These are phyloP conservation scores for Apodemia mormo DNA, from an alignment of 2,888 invertebrate species.

Conservation along the genomic window DNA sequence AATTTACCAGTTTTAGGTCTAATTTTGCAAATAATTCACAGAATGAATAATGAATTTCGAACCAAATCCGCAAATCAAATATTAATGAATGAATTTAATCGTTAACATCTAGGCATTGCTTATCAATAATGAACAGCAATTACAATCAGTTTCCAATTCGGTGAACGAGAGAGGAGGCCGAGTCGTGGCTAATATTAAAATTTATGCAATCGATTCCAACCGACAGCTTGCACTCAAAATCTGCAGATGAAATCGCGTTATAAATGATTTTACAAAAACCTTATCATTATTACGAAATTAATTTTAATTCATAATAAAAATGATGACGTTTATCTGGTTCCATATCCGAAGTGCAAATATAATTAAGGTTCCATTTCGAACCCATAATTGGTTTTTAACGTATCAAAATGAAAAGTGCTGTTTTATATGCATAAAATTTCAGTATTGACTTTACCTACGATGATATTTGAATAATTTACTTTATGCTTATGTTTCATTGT, in stretches of 20 bases:
- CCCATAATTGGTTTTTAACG: slow-evolving; percentile 16
- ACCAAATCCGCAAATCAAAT: too few relatives aligned
- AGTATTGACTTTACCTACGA: slow-evolving; percentile 2
- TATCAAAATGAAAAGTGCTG: slow-evolving; percentile 2
- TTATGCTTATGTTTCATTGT: not conserved
- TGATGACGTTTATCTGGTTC: slow-evolving; percentile 14
- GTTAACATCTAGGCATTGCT: slow-evolving; percentile 40
- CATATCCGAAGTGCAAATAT: slow-evolving; percentile 18
- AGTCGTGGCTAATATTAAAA: slow-evolving; percentile 55
- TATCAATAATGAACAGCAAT: slow-evolving; percentile 60
- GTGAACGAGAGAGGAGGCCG: slow-evolving; percentile 23
- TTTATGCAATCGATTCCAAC: slow-evolving; percentile 61
- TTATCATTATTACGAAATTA: slow-evolving; percentile 27
- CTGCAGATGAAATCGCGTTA: slow-evolving; percentile 38
- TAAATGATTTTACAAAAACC: slow-evolving; percentile 29
- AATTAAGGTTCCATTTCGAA: slow-evolving; percentile 14
- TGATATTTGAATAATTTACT: not conserved
- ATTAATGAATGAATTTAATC: slow-evolving; percentile 42
- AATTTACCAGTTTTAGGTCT: too few relatives aligned
- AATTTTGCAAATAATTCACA: too few relatives aligned
- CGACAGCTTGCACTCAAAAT: slow-evolving; percentile 53
- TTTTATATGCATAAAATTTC: slow-evolving; percentile 12
- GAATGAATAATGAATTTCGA: too few relatives aligned
- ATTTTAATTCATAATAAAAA: slow-evolving; percentile 23
- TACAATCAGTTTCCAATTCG: slow-evolving; percentile 44